These are phyloP conservation scores for Cryptosula pallasiana DNA, from an alignment of 2,888 invertebrate species.

Conservation along the genomic window DNA sequence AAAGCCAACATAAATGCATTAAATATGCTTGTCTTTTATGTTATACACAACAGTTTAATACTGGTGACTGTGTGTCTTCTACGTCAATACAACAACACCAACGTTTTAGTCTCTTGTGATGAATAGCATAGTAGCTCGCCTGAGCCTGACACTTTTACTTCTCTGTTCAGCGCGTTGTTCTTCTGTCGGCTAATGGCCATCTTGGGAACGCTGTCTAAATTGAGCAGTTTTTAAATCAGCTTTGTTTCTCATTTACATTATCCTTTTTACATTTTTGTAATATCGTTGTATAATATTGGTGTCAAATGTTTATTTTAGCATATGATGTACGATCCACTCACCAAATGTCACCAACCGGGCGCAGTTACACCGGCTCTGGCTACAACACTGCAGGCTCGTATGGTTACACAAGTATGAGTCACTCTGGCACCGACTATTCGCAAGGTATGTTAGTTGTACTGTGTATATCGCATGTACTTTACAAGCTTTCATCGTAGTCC, in stretches of 20 bases:
- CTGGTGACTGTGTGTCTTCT: too few relatives aligned
- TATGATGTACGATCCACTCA: slow-evolving; percentile 7
- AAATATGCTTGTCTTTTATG: too few relatives aligned
- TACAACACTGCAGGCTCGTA: slow-evolving; percentile 7
- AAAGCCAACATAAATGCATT: too few relatives aligned
- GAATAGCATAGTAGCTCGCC: too few relatives aligned
- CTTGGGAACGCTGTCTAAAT: neutral
- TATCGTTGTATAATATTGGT: too few relatives aligned
- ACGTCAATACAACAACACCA: too few relatives aligned
- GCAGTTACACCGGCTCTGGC: neutral
- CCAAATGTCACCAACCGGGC: slow-evolving; percentile 9
- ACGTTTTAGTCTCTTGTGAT: too few relatives aligned
- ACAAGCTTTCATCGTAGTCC: neutral
- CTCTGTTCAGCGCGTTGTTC: neutral
- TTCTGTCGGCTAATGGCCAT: neutral
- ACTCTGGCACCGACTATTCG: slow-evolving; percentile 3
- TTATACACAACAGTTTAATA: too few relatives aligned
- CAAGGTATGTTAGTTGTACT: slow-evolving; percentile 6
- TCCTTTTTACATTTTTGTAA: neutral
- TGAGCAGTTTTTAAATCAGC: neutral
- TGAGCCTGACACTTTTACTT: too few relatives aligned
- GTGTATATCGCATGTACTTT: neutral
- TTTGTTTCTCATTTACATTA: too few relatives aligned
- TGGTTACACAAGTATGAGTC: slow-evolving; percentile 6
- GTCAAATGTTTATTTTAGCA: neutral